A percentile compares a stretch with the other conserved stretches of the same genome.
phyloP scores from a whole-genome alignment of 2,888 invertebrate genomes.

The Arctia plantaginis region DNA sequence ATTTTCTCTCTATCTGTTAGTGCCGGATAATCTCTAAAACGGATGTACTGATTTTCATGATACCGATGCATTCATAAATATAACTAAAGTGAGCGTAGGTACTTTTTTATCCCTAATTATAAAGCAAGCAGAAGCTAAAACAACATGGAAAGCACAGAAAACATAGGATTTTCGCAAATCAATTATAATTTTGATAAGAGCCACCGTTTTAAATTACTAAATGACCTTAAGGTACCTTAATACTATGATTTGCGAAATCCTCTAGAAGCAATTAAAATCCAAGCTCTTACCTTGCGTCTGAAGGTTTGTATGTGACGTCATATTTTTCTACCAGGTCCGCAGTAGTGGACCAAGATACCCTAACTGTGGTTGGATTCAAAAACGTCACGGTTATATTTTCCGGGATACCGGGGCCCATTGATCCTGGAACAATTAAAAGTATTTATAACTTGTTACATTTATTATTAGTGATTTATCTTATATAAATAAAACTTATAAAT shows the following conservation, averaged over 20 bases:
- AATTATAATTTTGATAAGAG: neutral
- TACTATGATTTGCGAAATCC: conserved; percentile 12
- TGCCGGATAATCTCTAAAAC: no score
- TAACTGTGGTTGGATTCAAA: conserved; percentile 93
- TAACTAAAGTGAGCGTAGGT: no score
- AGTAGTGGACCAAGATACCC: conserved; percentile 94
- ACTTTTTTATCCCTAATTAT: neutral
- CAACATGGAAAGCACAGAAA: conserved; percentile 31
- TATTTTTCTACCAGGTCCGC: conserved; percentile 94
- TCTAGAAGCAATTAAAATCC: conserved; percentile 19
- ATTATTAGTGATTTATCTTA: no score
- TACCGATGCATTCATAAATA: no score
- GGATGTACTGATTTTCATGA: no score
- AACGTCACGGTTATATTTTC: conserved; percentile 96
- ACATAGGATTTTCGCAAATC: conserved; percentile 38
- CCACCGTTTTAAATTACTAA: neutral
- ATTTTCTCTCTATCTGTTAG: no score
- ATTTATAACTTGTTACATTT: neutral
- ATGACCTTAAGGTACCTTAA: neutral
- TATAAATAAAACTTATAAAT: no score
- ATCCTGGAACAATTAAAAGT: conserved; percentile 85
- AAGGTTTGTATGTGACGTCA: conserved; percentile 96
- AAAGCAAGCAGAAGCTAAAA: neutral
- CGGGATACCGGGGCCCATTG: conserved; percentile 91
- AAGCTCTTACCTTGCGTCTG: conserved; percentile 93